Base-by-base conservation (phyloP, 2,113 vertebrate species). In the Mionectes macconnelli region DNA sequence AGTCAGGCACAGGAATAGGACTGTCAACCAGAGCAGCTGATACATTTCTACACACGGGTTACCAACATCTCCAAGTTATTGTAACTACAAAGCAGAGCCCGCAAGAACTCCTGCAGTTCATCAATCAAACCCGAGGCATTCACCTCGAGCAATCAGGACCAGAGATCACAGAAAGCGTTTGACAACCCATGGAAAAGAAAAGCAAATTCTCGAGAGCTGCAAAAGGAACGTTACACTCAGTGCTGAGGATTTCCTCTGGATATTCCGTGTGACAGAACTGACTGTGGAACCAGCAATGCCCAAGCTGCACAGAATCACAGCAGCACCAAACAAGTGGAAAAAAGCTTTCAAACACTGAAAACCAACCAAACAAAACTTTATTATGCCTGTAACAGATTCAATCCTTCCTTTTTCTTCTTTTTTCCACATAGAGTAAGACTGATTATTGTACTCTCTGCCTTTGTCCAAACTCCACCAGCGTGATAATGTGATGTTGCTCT, bases 401-500 rank as follows among this genome's bases (percentile, higher is more conserved):
- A 22, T n/a, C 28, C 35, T 64, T 80, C 67, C 22, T 44, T 47
- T 63, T 66, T 69, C 37, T 25, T 76, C 40, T 25, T 78, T 81
- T 81, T 19, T 35, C n/a, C 42, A 62, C 86, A 52, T 4, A 63
- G 37, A 92, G 49, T 7, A 40, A 79, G 69, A 40, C 39, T 10
- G 8, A 40, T 63, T 73, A 70, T 89, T 93, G 70, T 89, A 72
- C 69, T 93, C 66, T 60, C n/a, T 18, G 31, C 92, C 92, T 92
- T 63, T 77, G 79, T 94, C 89, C 63, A 1, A 93, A 74, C 84
- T 96, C 75, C 84, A 87, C 81, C 84, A 84, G 72, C 91, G 94
- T 94, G 95, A 87, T 69, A 86, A 92, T 66, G 93, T 83, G 93
- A 80, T 56, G 85, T 93, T 63, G 64, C 89, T 96, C 91, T 97